Base-by-base conservation (phyloP, 1,140 invertebrate species). In the Zaprionus camerounensis region DNA sequence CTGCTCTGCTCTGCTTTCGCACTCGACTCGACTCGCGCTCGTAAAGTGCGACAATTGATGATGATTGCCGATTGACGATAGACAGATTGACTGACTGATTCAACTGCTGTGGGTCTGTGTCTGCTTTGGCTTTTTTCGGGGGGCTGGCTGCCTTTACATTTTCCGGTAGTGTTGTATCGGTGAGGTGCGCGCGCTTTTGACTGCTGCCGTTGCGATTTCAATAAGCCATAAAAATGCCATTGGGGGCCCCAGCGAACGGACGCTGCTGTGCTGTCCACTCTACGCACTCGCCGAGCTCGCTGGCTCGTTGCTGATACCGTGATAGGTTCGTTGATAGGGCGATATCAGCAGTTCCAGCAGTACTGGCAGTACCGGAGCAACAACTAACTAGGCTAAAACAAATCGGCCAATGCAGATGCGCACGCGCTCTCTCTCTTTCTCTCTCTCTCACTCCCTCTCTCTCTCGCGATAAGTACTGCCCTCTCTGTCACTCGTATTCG, bases 161-260 rank as follows among this genome's bases (percentile, higher is more conserved):
- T 61, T 71, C 34, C n/a, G 11, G 66, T 26, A 38, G 44, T 66
- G 62, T 79, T 71, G 71, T 79, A 71, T 56, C 71, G 69, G 56
- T 46, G 83, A 62, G 76, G 78, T 73, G 69, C 76, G 82, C 82
- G 76, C 85, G 78, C 81, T 81, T 76, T 84, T 84, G 81, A 90
- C 85, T 83, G 84, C 85, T 83, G 84, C 51, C 71, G 71, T 68
- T 71, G 51, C 67, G 73, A 74, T 82, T 87, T 87, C 77, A 83
- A 83, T 83, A 78, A 72, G 83, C 80, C 83, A 87, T 87, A 88
- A 88, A 78, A 83, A 73, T 64, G 75, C 63, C 75, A 68, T 51
- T 36, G 55, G 44, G 57, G 28, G 26, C 59, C 49, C 41, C 46
- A 59, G 26, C 46, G 36, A 71, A 15, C 70, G 53, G 24, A 31